Conservation (phyloP, 2,888 invertebrate species). For the Tupiocoris notatus region DNA sequence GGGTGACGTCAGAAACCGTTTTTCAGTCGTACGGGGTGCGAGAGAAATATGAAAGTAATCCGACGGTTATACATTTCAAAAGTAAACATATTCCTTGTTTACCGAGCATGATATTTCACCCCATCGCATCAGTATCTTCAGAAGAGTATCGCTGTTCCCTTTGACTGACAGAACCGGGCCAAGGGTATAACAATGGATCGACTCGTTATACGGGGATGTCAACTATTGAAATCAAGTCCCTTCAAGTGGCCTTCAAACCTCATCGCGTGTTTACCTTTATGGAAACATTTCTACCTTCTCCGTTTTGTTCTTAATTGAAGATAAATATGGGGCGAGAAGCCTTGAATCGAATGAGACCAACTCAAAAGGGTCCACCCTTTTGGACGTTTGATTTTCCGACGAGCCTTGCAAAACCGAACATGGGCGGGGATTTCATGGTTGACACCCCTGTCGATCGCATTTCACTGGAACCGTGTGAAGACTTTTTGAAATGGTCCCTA, state of each 20-base stretch:
- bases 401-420: conserved; percentile 14
- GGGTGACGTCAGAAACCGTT: not conserved
- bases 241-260: conserved; percentile 20
- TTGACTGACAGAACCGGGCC: conserved; percentile 21
- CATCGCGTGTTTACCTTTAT: conserved; percentile 33
- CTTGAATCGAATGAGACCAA: not conserved
- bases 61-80: conserved; percentile 37
- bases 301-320: conserved; percentile 40
- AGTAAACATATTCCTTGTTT: conserved; percentile 40
- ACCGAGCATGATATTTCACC: conserved; percentile 37
- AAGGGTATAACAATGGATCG: conserved; percentile 4
- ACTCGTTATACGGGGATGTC: conserved; percentile 32
- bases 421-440: conserved; percentile 12
- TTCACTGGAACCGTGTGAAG: conserved; percentile 12
- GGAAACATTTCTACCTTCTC: conserved; percentile 31
- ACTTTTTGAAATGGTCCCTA: not conserved
- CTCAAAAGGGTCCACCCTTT: conserved; percentile 3
- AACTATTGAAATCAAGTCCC: conserved; percentile 39
- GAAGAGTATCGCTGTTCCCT: not conserved
- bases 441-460: conserved; percentile 34
- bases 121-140: not conserved
- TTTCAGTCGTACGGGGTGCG: not conserved
- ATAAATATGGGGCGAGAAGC: conserved; percentile 32
- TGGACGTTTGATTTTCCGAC: not conserved
- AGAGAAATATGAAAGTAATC: conserved; percentile 7